Evolutionary conservation across 2,797 vertebrate genomes (phyloP), one percentile per base, ranked within the genome.

Genomic region (Vultur gryphus): DNA sequence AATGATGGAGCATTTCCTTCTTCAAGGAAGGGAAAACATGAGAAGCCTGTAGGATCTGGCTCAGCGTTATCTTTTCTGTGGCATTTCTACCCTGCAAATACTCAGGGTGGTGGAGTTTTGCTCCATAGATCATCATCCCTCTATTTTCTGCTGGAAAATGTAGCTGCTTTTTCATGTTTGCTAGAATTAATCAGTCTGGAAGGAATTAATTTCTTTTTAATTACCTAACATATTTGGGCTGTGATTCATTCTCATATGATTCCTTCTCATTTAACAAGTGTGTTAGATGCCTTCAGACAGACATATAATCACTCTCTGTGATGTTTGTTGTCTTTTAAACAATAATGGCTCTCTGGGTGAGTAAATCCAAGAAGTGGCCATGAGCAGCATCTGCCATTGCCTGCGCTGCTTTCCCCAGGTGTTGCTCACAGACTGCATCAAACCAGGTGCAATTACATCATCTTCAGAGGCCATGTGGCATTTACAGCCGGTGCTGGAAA

Each of bases 151-250:
- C 55, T 71, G 51, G 65, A 81, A 83, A 92, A 89, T 2, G 0
- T n/a, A 59, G 33, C 48, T 65, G 65, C n/a, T 85, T 86, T 94
- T 92, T 89, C 51, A 33, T 58, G 21, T 85, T 92, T 90, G 28
- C 87, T 84, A n/a, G 43, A 95, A 93, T 87, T 81, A 96, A 93
- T 94, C 70, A 43, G 23, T 89, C 58, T 88, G 67, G 66, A 95
- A 94, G 62, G 37, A 93, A 88, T 83, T 83, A 49, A 95, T 92
- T 96, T 85, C 44, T 61, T 90, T 85, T 86, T 92, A 87, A 90
- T 92, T 96, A 87, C 29, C 37, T 49, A 52, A 65, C 13, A 7
- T 89, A 70, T 58, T 93, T 92, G 66, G 59, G 16, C 37, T 92
- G n/a, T 92, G 80, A 85, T 95, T 94, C 41, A 64, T 87, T 80